Percentiles rank a stretch among this genome's conserved stretches.
Evolutionary conservation across 2,797 vertebrate species (phyloP).

Genomic region (Sebastes taczanowskii): DNA sequence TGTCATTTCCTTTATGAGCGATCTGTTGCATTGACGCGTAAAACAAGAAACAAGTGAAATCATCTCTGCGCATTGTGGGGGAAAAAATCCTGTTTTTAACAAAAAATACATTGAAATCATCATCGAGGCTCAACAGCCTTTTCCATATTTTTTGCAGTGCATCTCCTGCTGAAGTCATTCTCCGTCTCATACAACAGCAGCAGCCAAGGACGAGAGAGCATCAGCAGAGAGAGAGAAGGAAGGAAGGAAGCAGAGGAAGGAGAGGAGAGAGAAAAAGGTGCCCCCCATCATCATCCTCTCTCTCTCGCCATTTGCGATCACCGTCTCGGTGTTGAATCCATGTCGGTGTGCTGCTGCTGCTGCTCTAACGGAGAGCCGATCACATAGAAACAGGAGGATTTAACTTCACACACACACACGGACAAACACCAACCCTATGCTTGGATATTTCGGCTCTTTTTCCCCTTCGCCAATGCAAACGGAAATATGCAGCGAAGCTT

Average conservation of each 20-base stretch:
- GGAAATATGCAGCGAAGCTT: constrained; percentile 99
- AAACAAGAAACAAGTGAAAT: not conserved
- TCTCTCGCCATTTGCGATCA: constrained; percentile 75
- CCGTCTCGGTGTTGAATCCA: constrained; percentile 56
- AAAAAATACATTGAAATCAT: not conserved
- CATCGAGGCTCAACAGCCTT: constrained; percentile 37
- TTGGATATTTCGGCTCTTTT: constrained; percentile 88
- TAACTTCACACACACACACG: constrained; percentile 68
- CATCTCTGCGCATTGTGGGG: not conserved
- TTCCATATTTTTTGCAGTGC: constrained; percentile 59
- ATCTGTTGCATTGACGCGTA: constrained; percentile 17
- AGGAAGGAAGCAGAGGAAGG: not conserved
- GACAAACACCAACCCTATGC: constrained; percentile 88
- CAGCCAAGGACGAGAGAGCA: constrained; percentile 73
- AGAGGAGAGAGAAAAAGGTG: constrained; percentile 58
- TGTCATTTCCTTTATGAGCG: not conserved
- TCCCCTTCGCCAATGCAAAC: constrained; percentile 97
- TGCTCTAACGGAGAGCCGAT: constrained; percentile 79
- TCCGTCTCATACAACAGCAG: constrained; percentile 68
- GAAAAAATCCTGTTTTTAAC: not conserved
- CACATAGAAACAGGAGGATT: constrained; percentile 4
- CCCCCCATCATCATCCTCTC: constrained; percentile 76
- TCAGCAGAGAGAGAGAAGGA: constrained; percentile 54
- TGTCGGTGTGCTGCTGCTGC: constrained; percentile 63
- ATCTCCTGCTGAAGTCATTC: constrained; percentile 62